Conservation (phyloP, 2,888 invertebrate genomes). For the Temnothorax unifasciatus region DNA sequence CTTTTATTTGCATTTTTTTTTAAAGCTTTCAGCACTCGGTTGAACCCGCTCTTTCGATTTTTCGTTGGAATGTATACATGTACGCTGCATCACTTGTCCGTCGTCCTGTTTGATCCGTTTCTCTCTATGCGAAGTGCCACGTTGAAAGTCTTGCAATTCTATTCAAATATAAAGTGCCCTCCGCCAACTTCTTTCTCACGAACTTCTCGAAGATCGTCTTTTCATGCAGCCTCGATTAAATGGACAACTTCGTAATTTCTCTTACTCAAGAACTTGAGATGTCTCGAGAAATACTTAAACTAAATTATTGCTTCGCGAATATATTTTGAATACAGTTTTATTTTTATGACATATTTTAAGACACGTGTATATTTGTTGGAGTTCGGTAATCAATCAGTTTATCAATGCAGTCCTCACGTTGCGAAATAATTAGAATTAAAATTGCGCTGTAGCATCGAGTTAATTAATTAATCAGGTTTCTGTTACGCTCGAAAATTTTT, state of each 20-base stretch:
- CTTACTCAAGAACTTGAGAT: not conserved
- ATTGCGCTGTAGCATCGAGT: not conserved
- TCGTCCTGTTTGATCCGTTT: conserved; percentile 15
- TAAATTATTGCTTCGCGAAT: not conserved
- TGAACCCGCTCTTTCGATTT: not conserved
- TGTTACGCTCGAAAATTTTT: not conserved
- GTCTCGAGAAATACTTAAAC: conserved; percentile 12
- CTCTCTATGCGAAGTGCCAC: conserved; percentile 1
- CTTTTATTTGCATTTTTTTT: not conserved
- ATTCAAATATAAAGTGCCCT: conserved; percentile 39
- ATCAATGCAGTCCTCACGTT: not conserved
- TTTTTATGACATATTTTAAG: not conserved
- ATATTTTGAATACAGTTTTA: conserved; percentile 15
- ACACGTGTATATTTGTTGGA: not conserved
- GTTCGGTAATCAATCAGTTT: not conserved
- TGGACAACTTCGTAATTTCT: conserved; percentile 20
- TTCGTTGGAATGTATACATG: not conserved
- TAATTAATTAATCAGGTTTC: not conserved
- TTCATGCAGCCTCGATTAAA: not conserved
- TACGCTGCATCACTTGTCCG: not conserved
- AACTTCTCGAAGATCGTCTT: conserved; percentile 31
- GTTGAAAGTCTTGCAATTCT: conserved; percentile 32
- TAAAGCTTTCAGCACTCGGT: not conserved
- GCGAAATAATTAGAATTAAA: conserved; percentile 28
- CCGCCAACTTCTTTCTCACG: conserved; percentile 23